phyloP scores from a whole-genome alignment of 2,888 invertebrate species.

The Drosophila atripex region DNA sequence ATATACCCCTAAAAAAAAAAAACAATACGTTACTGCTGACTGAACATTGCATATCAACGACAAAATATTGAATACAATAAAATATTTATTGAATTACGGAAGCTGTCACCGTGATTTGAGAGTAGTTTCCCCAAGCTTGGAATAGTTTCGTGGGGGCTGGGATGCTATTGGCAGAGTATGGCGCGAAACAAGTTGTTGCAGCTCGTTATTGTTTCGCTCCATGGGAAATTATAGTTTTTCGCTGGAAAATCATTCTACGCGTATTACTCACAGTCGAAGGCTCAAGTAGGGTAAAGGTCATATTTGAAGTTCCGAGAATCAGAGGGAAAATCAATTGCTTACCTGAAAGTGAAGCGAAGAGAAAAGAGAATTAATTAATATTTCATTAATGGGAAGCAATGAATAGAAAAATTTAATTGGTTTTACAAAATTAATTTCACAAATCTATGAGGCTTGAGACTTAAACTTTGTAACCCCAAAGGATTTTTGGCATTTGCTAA shows the following conservation, averaged over 20 bases:
- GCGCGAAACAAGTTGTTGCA: conserved; percentile 23
- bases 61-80: conserved; percentile 52
- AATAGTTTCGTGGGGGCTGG: conserved; percentile 26
- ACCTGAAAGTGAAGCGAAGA: conserved; percentile 53
- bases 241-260: conserved; percentile 16
- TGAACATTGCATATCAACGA: conserved; percentile 38
- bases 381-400: neutral
- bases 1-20: neutral
- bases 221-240: conserved; percentile 31
- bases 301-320: neutral
- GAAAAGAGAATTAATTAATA: conserved; percentile 3
- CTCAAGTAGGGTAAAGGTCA: neutral
- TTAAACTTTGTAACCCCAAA: neutral
- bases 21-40: neutral
- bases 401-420: neutral
- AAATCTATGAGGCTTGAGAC: neutral
- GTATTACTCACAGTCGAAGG: conserved; percentile 15
- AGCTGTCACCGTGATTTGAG: conserved; percentile 61
- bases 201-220: conserved; percentile 20
- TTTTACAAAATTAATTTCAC: neutral
- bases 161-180: neutral
- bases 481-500: conserved; percentile 12
- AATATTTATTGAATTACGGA: conserved; percentile 74
- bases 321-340: conserved; percentile 29
- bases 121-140: conserved; percentile 41